Base-by-base conservation (phyloP, 2,888 invertebrate species). In the Diaprepes abbreviatus region DNA sequence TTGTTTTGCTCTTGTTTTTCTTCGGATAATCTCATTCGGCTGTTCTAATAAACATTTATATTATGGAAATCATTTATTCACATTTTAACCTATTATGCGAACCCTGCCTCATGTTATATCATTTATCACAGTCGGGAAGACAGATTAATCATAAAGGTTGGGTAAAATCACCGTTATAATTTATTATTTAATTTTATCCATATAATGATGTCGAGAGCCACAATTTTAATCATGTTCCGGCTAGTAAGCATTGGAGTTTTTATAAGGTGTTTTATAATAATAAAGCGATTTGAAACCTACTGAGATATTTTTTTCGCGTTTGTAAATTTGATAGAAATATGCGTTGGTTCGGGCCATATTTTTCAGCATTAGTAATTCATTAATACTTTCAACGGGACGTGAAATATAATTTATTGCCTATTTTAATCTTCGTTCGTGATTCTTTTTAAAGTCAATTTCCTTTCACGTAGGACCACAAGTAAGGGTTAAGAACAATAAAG, bases 151-250 rank as follows among this genome's bases (percentile, higher is more conserved):
- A 43, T 43, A 19, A 43, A 43, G 21, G 43, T 43, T 43, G 43
- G 17, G 43, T 43, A 43, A 43, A 43, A 43, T 43, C 43, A n/a
- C 43, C 43, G 17, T 43, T 43, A 43, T 43, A 43, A 43, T 43
- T 43, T 43, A 43, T 43, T 43, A 43, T 43, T 43, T 43, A 43
- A 21, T 43, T 43, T 43, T 21, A 43, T 21, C 21, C 43, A 9
- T 17, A 17, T 40, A 40, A 40, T 40, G 14, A 40, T 40, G 43
- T 43, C 43, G 43, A 21, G 43, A 9, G 17, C n/a, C 43, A n/a
- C 19, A 17, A 19, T 43, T 19, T 21, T 43, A 21, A 43, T 43
- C 10, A 17, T 21, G 19, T 43, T 43, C 21, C 19, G 43, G 43
- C 3, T 43, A 21, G 43, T 21, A 21, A 19, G 43, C 43, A 21